phyloP scores from a whole-genome alignment of 2,113 vertebrate species.

The Zingel zingel region DNA sequence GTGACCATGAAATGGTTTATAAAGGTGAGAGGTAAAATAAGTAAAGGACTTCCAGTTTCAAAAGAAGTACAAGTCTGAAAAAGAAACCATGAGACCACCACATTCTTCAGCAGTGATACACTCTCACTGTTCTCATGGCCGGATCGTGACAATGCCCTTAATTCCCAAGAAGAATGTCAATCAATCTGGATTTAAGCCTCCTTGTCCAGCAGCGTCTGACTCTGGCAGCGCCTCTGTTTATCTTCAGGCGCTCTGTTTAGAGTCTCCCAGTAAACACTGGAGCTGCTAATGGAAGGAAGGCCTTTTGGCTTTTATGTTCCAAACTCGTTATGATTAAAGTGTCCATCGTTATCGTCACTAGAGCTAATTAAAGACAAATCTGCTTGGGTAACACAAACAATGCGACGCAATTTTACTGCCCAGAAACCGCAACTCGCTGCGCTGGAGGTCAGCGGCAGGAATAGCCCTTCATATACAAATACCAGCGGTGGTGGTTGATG shows the following conservation, averaged over 20 bases:
- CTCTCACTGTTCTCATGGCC: slow-evolving; percentile 27
- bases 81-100: not conserved
- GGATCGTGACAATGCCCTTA: slow-evolving; percentile 42
- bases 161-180: slow-evolving; percentile 55
- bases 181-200: slow-evolving; percentile 63
- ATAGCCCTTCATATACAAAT: slow-evolving; percentile 70
- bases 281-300: slow-evolving; percentile 80
- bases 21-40: slow-evolving; percentile 33
- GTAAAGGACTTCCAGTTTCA: slow-evolving; percentile 8
- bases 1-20: slow-evolving; percentile 28
- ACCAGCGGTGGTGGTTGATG: slow-evolving; percentile 75
- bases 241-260: slow-evolving; percentile 79
- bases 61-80: not conserved
- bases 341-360: slow-evolving; percentile 66
- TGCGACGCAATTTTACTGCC: slow-evolving; percentile 71
- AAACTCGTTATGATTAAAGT: slow-evolving; percentile 79
- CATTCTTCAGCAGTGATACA: slow-evolving; percentile 39
- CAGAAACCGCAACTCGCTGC: slow-evolving; percentile 56
- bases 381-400: slow-evolving; percentile 75
- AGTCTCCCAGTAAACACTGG: slow-evolving; percentile 80
- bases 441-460: slow-evolving; percentile 65
- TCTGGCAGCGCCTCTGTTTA: slow-evolving; percentile 79
- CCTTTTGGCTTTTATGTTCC: slow-evolving; percentile 72
- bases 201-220: slow-evolving; percentile 66
- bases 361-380: slow-evolving; percentile 77